Percentiles rank a stretch among this genome's conserved stretches.
Conservation (phyloP, 2,113 vertebrate genomes). For the Engraulis encrasicolus region DNA sequence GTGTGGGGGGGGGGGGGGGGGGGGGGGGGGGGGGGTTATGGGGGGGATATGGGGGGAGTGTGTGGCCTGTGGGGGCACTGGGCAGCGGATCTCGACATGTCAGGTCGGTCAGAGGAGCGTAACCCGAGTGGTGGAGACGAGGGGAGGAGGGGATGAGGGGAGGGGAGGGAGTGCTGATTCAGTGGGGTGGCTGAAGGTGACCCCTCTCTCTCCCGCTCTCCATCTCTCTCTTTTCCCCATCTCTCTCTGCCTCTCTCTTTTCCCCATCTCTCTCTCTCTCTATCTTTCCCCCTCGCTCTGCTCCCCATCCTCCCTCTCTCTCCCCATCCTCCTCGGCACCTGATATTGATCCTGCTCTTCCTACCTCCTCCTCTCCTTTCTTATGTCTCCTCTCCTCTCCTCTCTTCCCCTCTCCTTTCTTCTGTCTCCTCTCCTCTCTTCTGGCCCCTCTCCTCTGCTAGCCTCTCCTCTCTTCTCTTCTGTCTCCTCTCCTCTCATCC, state of each 20-base stretch:
- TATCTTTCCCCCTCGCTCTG: slow-evolving; percentile 40
- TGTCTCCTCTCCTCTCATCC: slow-evolving; percentile 25
- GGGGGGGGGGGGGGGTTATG: slow-evolving; percentile 28
- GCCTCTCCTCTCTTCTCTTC: slow-evolving; percentile 19
- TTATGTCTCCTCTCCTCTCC: slow-evolving; percentile 13
- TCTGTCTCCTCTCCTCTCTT: too few relatives aligned
- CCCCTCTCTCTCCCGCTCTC: slow-evolving; percentile 53
- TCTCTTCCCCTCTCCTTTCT: slow-evolving; percentile 41
- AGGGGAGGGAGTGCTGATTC: slow-evolving; percentile 76
- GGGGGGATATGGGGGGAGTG: slow-evolving; percentile 24
- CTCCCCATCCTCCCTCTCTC: slow-evolving; percentile 54
- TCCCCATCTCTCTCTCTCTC: slow-evolving; percentile 66
- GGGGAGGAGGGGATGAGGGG: slow-evolving; percentile 72
- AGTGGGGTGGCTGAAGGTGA: slow-evolving; percentile 77
- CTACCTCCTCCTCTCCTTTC: too few relatives aligned
- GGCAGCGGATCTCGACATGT: slow-evolving; percentile 55
- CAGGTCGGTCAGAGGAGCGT: slow-evolving; percentile 69
- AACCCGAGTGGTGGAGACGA: slow-evolving; percentile 66
- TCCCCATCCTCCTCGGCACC: slow-evolving; percentile 54
- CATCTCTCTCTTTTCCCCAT: slow-evolving; percentile 25
- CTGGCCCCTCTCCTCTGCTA: slow-evolving; percentile 60
- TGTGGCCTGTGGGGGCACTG: slow-evolving; percentile 30
- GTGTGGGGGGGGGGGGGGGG: slow-evolving; percentile 18
- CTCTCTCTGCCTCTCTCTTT: slow-evolving; percentile 16
- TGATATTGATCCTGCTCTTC: slow-evolving; percentile 41